Evolutionary conservation across 2,797 vertebrate genomes (phyloP).

Genomic region (Zalophus californianus): DNA sequence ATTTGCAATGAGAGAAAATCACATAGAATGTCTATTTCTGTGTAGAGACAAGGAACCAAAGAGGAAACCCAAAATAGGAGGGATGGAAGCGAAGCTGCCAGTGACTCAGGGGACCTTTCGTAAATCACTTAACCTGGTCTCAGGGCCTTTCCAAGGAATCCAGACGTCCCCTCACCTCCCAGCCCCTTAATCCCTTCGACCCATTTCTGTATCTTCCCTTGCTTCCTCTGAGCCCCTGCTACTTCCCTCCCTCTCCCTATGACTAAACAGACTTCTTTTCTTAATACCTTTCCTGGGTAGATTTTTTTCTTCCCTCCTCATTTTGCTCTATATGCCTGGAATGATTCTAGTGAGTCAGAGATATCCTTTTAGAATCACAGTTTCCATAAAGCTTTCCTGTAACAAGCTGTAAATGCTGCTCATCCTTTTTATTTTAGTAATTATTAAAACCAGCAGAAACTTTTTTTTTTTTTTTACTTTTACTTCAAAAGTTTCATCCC

Average conservation of each 20-base stretch:
- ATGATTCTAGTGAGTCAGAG: constrained; percentile 79
- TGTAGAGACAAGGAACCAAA: constrained; percentile 83
- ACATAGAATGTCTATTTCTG: constrained; percentile 84
- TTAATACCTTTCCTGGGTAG: constrained; percentile 71
- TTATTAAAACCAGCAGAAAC: constrained; percentile 70
- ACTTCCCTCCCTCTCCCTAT: constrained; percentile 49
- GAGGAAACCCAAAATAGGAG: constrained; percentile 83
- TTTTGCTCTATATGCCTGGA: constrained; percentile 67
- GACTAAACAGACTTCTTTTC: constrained; percentile 79
- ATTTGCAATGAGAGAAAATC: constrained; percentile 77
- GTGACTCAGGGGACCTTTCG: constrained; percentile 79
- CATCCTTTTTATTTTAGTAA: constrained; percentile 70
- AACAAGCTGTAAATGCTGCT: constrained; percentile 61
- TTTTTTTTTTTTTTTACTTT: constrained; percentile 7
- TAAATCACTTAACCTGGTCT: constrained; percentile 80
- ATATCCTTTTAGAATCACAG: constrained; percentile 78
- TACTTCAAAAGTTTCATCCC: constrained; percentile 37
- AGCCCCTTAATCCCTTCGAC: constrained; percentile 68
- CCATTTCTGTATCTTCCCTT: constrained; percentile 67
- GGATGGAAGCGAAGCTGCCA: constrained; percentile 64
- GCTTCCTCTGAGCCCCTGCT: constrained; percentile 36
- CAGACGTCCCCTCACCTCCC: constrained; percentile 55
- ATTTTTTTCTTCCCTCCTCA: constrained; percentile 56
- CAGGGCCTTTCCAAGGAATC: constrained; percentile 74
- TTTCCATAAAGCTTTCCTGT: constrained; percentile 66